phyloP scores from a whole-genome alignment of 2,797 vertebrate genomes.

The Steatocranus sp. region DNA sequence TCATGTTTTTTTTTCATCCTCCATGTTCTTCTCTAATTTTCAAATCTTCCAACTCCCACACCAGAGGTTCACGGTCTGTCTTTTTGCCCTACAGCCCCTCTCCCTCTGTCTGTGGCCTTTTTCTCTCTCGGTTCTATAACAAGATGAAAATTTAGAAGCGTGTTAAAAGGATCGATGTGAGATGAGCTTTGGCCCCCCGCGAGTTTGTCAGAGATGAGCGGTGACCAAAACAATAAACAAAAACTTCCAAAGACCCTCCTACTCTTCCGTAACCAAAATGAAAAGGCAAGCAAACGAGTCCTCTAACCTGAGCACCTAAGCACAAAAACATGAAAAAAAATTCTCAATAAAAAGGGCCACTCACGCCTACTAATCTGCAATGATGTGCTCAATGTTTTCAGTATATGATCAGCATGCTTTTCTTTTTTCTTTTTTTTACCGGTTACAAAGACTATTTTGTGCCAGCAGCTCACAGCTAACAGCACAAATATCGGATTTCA shows the following conservation, averaged over 20 bases:
- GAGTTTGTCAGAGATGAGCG: not conserved
- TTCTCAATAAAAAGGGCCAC: not conserved
- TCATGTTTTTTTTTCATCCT: not conserved
- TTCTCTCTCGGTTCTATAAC: not conserved
- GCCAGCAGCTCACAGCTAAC: not conserved
- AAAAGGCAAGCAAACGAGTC: not conserved
- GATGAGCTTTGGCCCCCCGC: not conserved
- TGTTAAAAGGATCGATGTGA: slow-evolving; percentile 24
- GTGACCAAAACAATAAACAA: not conserved
- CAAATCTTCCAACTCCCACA: slow-evolving; percentile 33
- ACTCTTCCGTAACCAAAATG: not conserved
- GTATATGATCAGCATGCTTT: not conserved
- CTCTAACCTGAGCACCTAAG: not conserved
- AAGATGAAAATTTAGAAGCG: slow-evolving; percentile 4
- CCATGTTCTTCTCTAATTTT: slow-evolving; percentile 30
- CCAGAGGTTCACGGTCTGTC: not conserved
- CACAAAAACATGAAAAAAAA: not conserved
- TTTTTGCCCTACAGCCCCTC: slow-evolving; percentile 1
- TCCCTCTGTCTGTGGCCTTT: slow-evolving; percentile 3
- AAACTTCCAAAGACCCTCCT: not conserved
- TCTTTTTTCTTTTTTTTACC: not conserved
- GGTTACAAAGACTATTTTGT: not conserved
- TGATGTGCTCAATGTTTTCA: not conserved
- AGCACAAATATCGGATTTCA: not conserved
- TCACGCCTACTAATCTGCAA: not conserved